Conservation (phyloP, 2,888 invertebrate genomes). For the Drosophila prostipennis region DNA sequence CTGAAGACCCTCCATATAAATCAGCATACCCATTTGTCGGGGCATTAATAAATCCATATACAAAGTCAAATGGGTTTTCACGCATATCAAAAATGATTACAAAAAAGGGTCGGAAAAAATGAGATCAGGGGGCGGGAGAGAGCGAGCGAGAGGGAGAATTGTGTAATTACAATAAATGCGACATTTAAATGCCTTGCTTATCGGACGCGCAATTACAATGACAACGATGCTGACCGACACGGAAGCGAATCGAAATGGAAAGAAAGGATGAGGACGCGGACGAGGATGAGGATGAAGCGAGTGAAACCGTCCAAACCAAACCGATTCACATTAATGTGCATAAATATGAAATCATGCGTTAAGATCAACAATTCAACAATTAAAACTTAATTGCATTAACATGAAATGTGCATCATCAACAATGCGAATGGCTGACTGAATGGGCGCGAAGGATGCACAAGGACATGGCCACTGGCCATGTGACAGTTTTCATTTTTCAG, state of each 20-base stretch:
- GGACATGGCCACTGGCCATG: conserved; percentile 25
- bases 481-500: conserved; percentile 40
- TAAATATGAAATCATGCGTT: conserved; percentile 81
- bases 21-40: background rate
- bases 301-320: conserved; percentile 27
- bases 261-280: conserved; percentile 3
- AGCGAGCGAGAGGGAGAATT: background rate
- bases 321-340: conserved; percentile 76
- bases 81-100: conserved; percentile 54
- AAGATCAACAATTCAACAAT: conserved; percentile 81
- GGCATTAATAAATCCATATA: conserved; percentile 4
- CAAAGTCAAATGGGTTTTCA: conserved; percentile 14
- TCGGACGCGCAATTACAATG: conserved; percentile 75
- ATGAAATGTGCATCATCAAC: conserved; percentile 80
- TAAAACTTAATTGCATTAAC: conserved; percentile 80
- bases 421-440: conserved; percentile 41
- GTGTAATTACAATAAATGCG: conserved; percentile 78
- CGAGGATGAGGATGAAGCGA: conserved; percentile 18
- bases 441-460: conserved; percentile 32
- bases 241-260: conserved; percentile 31
- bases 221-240: conserved; percentile 51
- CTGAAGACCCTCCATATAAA: background rate
- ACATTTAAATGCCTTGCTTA: conserved; percentile 78
- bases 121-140: background rate
- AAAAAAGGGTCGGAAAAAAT: conserved; percentile 14